Evolutionary conservation across 2,797 vertebrate species (phyloP).

Genomic region (Lithobates sylvaticus): DNA sequence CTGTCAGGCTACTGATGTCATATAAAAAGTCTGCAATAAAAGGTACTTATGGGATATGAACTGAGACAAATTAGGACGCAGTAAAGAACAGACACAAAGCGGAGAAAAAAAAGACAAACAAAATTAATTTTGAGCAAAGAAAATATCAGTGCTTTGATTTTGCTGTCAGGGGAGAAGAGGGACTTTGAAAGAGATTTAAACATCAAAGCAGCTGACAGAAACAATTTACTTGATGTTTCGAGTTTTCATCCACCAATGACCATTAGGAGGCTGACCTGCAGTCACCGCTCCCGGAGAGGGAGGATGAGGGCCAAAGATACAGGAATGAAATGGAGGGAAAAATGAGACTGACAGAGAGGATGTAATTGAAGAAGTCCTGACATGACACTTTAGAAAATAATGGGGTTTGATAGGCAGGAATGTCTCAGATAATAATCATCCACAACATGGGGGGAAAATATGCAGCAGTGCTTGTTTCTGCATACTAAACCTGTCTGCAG

Average conservation of each 20-base stretch:
- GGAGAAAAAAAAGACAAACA: neutral
- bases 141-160: conserved; percentile 45
- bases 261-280: conserved; percentile 52
- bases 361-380: conserved; percentile 51
- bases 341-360: conserved; percentile 35
- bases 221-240: conserved; percentile 58
- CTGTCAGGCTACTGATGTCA: conserved; percentile 32
- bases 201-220: conserved; percentile 59
- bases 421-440: conserved; percentile 38
- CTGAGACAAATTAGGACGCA: conserved; percentile 15
- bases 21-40: conserved; percentile 39
- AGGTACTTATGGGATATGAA: conserved; percentile 20
- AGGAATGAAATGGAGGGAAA: conserved; percentile 49
- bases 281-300: conserved; percentile 20
- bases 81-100: conserved; percentile 23
- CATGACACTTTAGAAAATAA: conserved; percentile 53
- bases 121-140: conserved; percentile 43
- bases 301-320: neutral
- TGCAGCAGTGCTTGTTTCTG: conserved; percentile 35
- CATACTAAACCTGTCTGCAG: conserved; percentile 1
- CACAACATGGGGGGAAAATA: conserved; percentile 40
- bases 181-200: conserved; percentile 23
- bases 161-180: conserved; percentile 32
- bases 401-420: conserved; percentile 58
- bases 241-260: conserved; percentile 57